phyloP scores from a whole-genome alignment of 2,797 vertebrate species.

The Trematomus bernacchii region DNA sequence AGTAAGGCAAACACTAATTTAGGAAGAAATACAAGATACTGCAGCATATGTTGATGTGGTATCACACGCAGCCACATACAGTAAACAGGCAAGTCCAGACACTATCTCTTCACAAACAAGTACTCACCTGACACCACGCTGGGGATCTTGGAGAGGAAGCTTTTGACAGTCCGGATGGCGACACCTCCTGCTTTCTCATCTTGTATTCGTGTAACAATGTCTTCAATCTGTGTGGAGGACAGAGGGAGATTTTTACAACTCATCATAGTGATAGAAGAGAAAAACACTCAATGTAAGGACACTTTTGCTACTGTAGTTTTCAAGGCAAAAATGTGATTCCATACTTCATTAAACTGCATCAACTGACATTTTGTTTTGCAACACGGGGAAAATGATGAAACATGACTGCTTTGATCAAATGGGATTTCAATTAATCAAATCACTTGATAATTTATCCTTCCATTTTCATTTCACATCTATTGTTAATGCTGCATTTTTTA shows the following conservation, averaged over 20 bases:
- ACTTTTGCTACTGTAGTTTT: not conserved
- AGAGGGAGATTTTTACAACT: constrained; percentile 27
- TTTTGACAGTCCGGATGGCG: constrained; percentile 95
- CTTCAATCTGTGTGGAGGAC: constrained; percentile 90
- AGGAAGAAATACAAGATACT: not conserved
- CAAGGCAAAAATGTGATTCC: too few species aligned
- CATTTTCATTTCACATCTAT: too few species aligned
- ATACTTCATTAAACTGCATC: not conserved
- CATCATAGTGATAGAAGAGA: not conserved
- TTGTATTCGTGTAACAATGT: constrained; percentile 93
- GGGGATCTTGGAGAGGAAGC: constrained; percentile 98
- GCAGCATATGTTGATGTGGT: constrained; percentile 7
- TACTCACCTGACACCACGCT: constrained; percentile 93
- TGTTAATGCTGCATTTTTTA: too few species aligned
- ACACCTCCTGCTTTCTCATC: constrained; percentile 96
- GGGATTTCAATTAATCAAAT: too few species aligned
- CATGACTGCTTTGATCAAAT: too few species aligned
- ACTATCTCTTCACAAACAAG: constrained; percentile 9
- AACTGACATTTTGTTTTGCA: not conserved
- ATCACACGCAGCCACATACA: not conserved
- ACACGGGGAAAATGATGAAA: too few species aligned
- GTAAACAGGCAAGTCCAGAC: constrained; percentile 13
- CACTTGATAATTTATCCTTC: too few species aligned
- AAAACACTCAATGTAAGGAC: not conserved
- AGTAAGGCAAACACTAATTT: not conserved